Conservation (phyloP, 2,888 invertebrate genomes). For the Pterostichus madidus region DNA sequence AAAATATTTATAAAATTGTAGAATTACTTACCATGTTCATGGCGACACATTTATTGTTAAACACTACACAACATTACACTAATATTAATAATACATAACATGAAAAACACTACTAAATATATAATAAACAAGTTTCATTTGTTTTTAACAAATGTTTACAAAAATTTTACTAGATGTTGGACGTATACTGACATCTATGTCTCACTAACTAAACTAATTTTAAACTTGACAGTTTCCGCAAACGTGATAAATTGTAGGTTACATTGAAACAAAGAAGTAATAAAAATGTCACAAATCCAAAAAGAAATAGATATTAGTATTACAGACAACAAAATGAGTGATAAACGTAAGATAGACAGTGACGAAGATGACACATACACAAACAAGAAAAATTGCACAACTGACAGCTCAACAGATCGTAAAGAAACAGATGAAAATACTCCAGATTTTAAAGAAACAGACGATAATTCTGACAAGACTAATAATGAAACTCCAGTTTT, state of each 20-base stretch:
- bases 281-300: slow-evolving; percentile 23
- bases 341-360: slow-evolving; percentile 26
- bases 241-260: slow-evolving; percentile 12
- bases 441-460: neutral
- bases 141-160: too few relatives aligned
- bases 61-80: too few relatives aligned
- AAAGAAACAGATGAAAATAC: slow-evolving; percentile 18
- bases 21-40: too few relatives aligned
- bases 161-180: too few relatives aligned
- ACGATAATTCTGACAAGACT: slow-evolving; percentile 10
- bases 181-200: too few relatives aligned
- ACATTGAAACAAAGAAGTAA: neutral
- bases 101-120: too few relatives aligned
- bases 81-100: neutral
- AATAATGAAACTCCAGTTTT: slow-evolving; percentile 28
- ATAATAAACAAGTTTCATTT: neutral
- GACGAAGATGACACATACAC: slow-evolving; percentile 12
- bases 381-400: neutral
- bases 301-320: slow-evolving; percentile 7
- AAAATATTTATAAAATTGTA: too few relatives aligned
- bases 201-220: too few relatives aligned
- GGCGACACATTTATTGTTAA: too few relatives aligned
- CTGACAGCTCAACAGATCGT: neutral
- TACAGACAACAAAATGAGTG: slow-evolving; percentile 4
- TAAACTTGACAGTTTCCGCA: neutral